These are phyloP conservation scores for Rhagoletis pomonella DNA, from an alignment of 1,140 invertebrate species.

Conservation along the genomic window DNA sequence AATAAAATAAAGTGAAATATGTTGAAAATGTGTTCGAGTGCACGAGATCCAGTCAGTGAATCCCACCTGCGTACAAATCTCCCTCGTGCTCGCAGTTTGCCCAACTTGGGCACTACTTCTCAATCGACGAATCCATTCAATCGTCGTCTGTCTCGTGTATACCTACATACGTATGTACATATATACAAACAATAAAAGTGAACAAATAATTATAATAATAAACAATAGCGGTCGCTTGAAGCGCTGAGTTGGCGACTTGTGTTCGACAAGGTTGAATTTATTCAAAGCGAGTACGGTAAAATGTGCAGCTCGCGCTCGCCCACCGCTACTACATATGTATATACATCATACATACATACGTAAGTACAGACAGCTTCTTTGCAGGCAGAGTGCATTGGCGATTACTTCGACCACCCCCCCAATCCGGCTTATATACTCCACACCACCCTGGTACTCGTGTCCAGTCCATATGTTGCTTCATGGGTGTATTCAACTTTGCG, in stretches of 20 bases:
- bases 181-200: neutral
- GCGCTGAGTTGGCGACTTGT: constrained; percentile 13
- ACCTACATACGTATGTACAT: no score
- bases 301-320: neutral
- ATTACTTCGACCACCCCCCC: no score
- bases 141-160: neutral
- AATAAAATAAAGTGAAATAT: neutral
- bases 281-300: neutral
- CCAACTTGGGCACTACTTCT: neutral
- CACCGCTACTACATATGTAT: neutral
- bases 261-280: constrained; percentile 49
- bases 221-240: constrained; percentile 5
- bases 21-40: neutral
- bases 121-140: neutral
- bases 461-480: constrained; percentile 15
- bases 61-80: constrained; percentile 20
- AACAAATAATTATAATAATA: neutral
- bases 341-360: no score
- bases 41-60: neutral
- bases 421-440: no score
- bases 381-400: neutral
- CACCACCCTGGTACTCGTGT: neutral
- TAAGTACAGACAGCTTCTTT: neutral
- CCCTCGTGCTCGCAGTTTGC: neutral
- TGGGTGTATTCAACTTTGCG: constrained; percentile 42